Conservation (phyloP, 1,140 invertebrate species). For the Papilio machaon region DNA sequence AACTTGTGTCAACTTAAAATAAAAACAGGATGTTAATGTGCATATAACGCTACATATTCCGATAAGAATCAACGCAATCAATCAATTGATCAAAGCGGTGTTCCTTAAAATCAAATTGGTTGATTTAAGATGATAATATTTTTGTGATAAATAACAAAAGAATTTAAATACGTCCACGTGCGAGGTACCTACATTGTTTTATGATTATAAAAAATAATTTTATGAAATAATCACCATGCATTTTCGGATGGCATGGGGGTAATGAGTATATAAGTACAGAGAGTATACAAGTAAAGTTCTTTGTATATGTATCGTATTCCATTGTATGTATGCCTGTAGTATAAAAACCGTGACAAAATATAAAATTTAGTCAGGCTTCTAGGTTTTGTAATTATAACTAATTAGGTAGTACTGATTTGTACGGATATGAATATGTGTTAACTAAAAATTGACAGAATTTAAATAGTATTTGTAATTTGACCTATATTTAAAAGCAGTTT, state of each 20-base stretch:
- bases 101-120: slow-evolving; percentile 12
- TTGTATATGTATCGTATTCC: too few relatives aligned
- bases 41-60: background rate
- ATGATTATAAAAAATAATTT: background rate
- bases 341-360: too few relatives aligned
- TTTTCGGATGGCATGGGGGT: too few relatives aligned
- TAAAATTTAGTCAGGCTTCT: too few relatives aligned
- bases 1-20: background rate
- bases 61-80: slow-evolving; percentile 16
- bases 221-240: too few relatives aligned
- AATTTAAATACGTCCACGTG: background rate
- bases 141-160: slow-evolving; percentile 11
- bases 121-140: slow-evolving; percentile 12
- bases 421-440: too few relatives aligned
- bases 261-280: too few relatives aligned
- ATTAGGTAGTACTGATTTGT: too few relatives aligned
- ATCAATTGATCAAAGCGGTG: slow-evolving; percentile 17
- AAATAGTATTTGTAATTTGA: background rate
- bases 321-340: too few relatives aligned
- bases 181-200: background rate
- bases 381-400: too few relatives aligned
- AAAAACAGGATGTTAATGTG: slow-evolving; percentile 17
- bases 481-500: background rate
- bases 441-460: too few relatives aligned
- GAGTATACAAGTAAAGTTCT: too few relatives aligned